phyloP scores from a whole-genome alignment of 2,888 invertebrate species.

The Stenolophus ochropezus region DNA sequence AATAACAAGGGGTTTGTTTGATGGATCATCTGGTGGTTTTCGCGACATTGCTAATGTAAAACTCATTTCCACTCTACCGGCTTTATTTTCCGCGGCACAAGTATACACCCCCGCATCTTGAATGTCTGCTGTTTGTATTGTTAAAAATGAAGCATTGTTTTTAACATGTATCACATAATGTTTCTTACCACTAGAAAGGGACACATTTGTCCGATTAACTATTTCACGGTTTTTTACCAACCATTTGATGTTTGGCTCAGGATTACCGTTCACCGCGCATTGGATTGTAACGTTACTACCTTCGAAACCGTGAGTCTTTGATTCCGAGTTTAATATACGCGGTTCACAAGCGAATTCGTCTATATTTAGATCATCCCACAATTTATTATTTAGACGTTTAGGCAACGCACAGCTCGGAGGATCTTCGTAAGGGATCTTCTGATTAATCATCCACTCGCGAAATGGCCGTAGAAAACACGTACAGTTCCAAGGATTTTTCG shows the following conservation, averaged over 20 bases:
- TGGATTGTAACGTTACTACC: slow-evolving; percentile 84
- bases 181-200: slow-evolving; percentile 75
- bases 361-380: slow-evolving; percentile 85
- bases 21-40: slow-evolving; percentile 77
- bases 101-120: slow-evolving; percentile 86
- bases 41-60: slow-evolving; percentile 83
- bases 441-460: slow-evolving; percentile 85
- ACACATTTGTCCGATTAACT: slow-evolving; percentile 77
- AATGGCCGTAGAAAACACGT: slow-evolving; percentile 84
- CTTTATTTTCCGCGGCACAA: slow-evolving; percentile 88
- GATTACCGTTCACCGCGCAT: slow-evolving; percentile 82
- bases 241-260: slow-evolving; percentile 85
- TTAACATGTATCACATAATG: slow-evolving; percentile 81
- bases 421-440: slow-evolving; percentile 84
- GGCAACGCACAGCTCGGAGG: slow-evolving; percentile 84
- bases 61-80: slow-evolving; percentile 84
- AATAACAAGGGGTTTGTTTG: slow-evolving; percentile 79
- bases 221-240: slow-evolving; percentile 81
- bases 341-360: slow-evolving; percentile 89
- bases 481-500: slow-evolving; percentile 90
- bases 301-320: slow-evolving; percentile 80
- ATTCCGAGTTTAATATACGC: slow-evolving; percentile 78
- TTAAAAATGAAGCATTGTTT: slow-evolving; percentile 83
- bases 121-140: slow-evolving; percentile 82
- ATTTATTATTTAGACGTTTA: slow-evolving; percentile 77